Percentiles rank a stretch among this genome's conserved stretches.
Conservation (phyloP, 2,797 vertebrate genomes). For the Corythornis leucogaster region DNA sequence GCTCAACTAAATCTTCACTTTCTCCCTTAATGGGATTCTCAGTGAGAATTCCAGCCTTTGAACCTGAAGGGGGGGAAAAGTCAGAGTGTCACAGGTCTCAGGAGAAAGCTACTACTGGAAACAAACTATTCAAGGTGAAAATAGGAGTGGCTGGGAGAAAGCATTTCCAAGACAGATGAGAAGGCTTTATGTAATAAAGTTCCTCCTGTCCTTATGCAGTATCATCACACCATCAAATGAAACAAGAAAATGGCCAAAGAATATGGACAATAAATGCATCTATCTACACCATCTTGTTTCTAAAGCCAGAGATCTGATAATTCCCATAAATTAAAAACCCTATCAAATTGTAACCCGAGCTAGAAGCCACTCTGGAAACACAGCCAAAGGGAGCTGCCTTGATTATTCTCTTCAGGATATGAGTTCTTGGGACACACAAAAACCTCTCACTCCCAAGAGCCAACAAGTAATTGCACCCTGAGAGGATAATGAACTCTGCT, state of each 20-base stretch:
- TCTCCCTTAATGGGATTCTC: neutral
- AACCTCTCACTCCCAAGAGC: constrained; percentile 71
- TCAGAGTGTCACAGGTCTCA: neutral
- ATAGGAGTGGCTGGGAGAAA: neutral
- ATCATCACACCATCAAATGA: constrained; percentile 80
- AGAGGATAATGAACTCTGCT: constrained; percentile 73
- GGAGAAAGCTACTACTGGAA: neutral
- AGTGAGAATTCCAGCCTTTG: neutral
- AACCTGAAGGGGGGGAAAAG: neutral
- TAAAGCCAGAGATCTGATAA: constrained; percentile 78
- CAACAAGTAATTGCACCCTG: constrained; percentile 75
- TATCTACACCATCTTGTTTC: constrained; percentile 77
- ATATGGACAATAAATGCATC: constrained; percentile 72
- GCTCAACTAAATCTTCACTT: neutral
- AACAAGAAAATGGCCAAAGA: constrained; percentile 71
- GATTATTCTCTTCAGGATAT: constrained; percentile 81
- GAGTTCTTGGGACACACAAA: constrained; percentile 77
- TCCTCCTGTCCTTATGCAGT: constrained; percentile 68
- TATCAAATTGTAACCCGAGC: constrained; percentile 66
- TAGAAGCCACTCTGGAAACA: constrained; percentile 55
- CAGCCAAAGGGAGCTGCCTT: constrained; percentile 67
- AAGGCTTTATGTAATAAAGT: constrained; percentile 74
- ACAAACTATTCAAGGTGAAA: neutral
- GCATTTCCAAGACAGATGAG: constrained; percentile 49
- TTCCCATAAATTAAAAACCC: constrained; percentile 80